Base-by-base conservation (phyloP, 2,888 invertebrate species). In the Meganola albula region DNA sequence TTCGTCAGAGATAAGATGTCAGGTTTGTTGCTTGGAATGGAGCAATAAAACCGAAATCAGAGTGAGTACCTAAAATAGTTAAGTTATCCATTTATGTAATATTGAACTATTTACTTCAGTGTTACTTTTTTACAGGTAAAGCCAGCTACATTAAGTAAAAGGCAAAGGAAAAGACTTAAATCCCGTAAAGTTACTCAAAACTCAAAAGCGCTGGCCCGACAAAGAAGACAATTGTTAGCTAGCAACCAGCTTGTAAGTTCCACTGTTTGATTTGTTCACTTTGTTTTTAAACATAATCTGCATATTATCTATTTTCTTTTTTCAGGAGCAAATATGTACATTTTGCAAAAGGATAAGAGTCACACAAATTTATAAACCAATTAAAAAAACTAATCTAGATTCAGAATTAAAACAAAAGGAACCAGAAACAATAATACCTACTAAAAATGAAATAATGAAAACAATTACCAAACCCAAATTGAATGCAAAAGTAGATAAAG, bases 21-120 rank as follows among this genome's bases (percentile, higher is more conserved):
- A 70, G 4, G 58, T 55, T 24, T 85, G 84, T 44, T 75, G 70
- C 34, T 44, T 72, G 28, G 75, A 79, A 41, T 82, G 80, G 80
- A 61, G 41, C 7, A 66, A 50, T 21, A 49, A 58, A 16, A 61
- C 66, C 10, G 43, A 58, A 21, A 50, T 58, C 4, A 72, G 65
- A 47, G 83, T 83, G 63, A 52, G 49, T 7, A 20, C 7, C n/a
- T n/a, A n/a, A n/a, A n/a, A n/a, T n/a, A n/a, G n/a, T n/a, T n/a
- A n/a, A n/a, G n/a, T n/a, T n/a, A n/a, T n/a, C n/a, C n/a, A n/a
- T n/a, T n/a, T n/a, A n/a, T n/a, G n/a, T n/a, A n/a, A n/a, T n/a
- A n/a, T n/a, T n/a, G n/a, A n/a, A n/a, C n/a, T n/a, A n/a, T n/a
- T n/a, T n/a, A n/a, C n/a, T n/a, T n/a, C n/a, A n/a, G 25, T 12